phyloP scores from a whole-genome alignment of 92 coral and sea anemone genomes.

The Diadumene lineata region DNA sequence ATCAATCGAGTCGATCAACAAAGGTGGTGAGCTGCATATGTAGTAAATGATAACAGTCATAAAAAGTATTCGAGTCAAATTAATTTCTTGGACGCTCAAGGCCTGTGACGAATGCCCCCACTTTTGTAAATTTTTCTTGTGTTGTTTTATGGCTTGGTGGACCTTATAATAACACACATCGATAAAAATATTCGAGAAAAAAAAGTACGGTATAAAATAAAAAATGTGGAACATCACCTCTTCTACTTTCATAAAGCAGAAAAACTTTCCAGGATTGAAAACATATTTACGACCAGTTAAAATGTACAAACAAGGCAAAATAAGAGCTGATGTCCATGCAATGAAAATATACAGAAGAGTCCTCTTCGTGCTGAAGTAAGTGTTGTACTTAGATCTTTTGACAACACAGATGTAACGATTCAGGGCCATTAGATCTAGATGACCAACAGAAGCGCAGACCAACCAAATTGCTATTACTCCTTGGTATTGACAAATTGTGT shows the following conservation, averaged over 20 bases:
- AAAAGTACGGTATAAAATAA: slow-evolving; percentile 14
- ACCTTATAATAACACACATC: slow-evolving; percentile 42
- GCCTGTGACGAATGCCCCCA: background rate
- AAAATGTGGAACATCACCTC: slow-evolving; percentile 20
- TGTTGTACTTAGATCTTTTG: slow-evolving; percentile 32
- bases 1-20: slow-evolving; percentile 33
- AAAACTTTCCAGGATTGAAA: slow-evolving; percentile 69
- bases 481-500: slow-evolving; percentile 60
- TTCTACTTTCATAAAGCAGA: slow-evolving; percentile 43
- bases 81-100: slow-evolving; percentile 33
- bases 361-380: slow-evolving; percentile 37
- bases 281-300: slow-evolving; percentile 48
- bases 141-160: slow-evolving; percentile 30
- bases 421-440: slow-evolving; percentile 53
- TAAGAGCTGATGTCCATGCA: slow-evolving; percentile 37
- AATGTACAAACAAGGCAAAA: slow-evolving; percentile 57
- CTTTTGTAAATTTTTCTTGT: slow-evolving; percentile 13
- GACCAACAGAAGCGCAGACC: slow-evolving; percentile 49
- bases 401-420: slow-evolving; percentile 73
- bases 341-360: slow-evolving; percentile 42
- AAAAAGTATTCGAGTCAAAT: slow-evolving; percentile 26
- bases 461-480: slow-evolving; percentile 55
- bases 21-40: slow-evolving; percentile 29
- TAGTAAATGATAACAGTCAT: slow-evolving; percentile 35
- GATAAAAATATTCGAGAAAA: slow-evolving; percentile 31